A percentile compares a stretch with the other conserved stretches of the same genome.
These are phyloP conservation scores for Schrankia costaestrigalis DNA, from an alignment of 2,888 invertebrate species.

Conservation along the genomic window DNA sequence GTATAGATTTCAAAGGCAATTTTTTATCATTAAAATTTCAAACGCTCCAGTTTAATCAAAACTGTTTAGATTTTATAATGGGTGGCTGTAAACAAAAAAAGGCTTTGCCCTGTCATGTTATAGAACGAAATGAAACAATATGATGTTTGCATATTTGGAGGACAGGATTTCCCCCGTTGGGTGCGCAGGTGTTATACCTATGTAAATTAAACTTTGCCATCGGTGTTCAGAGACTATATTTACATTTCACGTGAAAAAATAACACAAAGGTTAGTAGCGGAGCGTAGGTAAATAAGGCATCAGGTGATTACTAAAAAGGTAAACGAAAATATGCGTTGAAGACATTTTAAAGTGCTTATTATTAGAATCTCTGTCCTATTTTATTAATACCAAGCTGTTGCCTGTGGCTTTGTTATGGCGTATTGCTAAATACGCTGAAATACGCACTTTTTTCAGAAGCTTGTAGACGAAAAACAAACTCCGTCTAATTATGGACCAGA, in stretches of 20 bases:
- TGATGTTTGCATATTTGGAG: slow-evolving; percentile 16
- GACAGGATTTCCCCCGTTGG: slow-evolving; percentile 5
- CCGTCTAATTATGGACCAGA: too few species aligned
- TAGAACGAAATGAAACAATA: slow-evolving; percentile 13
- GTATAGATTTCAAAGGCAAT: background rate
- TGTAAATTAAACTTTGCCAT: slow-evolving; percentile 13
- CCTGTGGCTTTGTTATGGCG: too few species aligned
- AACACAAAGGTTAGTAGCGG: background rate
- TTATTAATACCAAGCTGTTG: too few species aligned
- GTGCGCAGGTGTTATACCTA: slow-evolving; percentile 4
- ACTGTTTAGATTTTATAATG: slow-evolving; percentile 21
- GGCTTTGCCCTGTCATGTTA: slow-evolving; percentile 5
- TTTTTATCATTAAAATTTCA: slow-evolving; percentile 1
- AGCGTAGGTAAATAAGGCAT: background rate
- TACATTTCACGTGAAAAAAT: slow-evolving; percentile 1
- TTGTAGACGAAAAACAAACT: too few species aligned
- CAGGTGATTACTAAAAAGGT: too few species aligned
- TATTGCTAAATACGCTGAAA: too few species aligned
- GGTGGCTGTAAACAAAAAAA: slow-evolving; percentile 11
- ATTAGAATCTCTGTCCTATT: too few species aligned
- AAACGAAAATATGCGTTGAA: too few species aligned
- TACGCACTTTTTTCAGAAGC: too few species aligned
- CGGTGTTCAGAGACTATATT: background rate
- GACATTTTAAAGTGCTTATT: too few species aligned
- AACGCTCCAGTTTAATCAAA: slow-evolving; percentile 20